Evolutionary conservation across 1,140 invertebrate species (phyloP), one percentile per base, ranked within the genome.

Genomic region (Homalodisca vitripennis): DNA sequence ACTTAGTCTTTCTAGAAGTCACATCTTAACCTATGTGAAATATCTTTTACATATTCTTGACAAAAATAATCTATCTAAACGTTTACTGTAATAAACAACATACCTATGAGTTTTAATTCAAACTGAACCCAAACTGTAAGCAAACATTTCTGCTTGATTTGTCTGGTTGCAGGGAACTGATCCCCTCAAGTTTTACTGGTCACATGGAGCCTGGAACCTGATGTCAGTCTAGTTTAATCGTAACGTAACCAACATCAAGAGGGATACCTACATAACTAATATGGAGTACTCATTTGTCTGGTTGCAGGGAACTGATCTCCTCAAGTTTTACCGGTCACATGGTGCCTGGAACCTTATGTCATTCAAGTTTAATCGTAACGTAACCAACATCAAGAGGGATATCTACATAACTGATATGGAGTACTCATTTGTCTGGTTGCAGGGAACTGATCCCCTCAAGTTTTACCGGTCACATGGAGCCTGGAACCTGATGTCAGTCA

Each of bases 231-330:
- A 51, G 3, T 14, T 22, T 3, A 51, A 51, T 51, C 48, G 48
- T 22, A 51, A 51, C 22, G 48, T 51, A 20, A 51, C 48, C 3
- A 51, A 51, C 3, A 3, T 51, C 3, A 20, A 20, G 17, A 22
- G 22, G 3, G 48, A 51, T n/a, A 10, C 22, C n/a, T 51, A 51
- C 48, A 51, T 22, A 10, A 51, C 22, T 10, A 22, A 51, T 22
- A 51, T 51, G 48, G 48, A 51, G 48, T 51, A 51, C n/a, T 20
- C 48, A n/a, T n/a, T n/a, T n/a, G n/a, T n/a, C n/a, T n/a, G n/a
- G n/a, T 51, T 51, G 3, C 48, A 51, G 48, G 48, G 48, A n/a
- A 51, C 48, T 3, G 22, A 51, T n/a, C 48, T 20, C 17, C 22
- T 51, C 48, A 51, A 3, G 48, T 51, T 51, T 51, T 51, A 51